Conservation (phyloP, 2,888 invertebrate species). For the Scaptomyza cyrtandrae region DNA sequence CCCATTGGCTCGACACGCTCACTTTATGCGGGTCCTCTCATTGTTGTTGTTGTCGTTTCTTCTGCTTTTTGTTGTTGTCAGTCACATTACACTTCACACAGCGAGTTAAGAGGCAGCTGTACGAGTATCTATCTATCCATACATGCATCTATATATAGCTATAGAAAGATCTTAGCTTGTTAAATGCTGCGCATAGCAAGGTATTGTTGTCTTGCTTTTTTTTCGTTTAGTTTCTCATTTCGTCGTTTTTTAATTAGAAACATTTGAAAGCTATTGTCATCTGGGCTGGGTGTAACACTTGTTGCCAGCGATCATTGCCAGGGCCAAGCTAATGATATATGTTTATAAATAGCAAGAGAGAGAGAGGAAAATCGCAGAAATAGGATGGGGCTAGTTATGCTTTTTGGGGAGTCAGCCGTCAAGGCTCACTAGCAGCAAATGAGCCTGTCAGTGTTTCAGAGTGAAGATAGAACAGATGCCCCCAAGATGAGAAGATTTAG, state of each 20-base stretch:
- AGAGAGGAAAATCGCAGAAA: slow-evolving; percentile 15
- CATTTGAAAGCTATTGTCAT: slow-evolving; percentile 78
- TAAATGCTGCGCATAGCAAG: slow-evolving; percentile 1
- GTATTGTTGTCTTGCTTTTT: not conserved
- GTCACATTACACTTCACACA: slow-evolving; percentile 65
- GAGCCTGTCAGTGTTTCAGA: slow-evolving; percentile 62
- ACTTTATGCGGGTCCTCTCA: slow-evolving; percentile 62
- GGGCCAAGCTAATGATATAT: slow-evolving; percentile 61
- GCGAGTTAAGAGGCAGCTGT: slow-evolving; percentile 71
- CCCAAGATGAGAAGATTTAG: not conserved
- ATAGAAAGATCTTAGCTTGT: slow-evolving; percentile 5
- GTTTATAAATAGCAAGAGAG: slow-evolving; percentile 3
- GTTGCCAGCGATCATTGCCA: slow-evolving; percentile 73
- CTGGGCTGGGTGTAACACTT: slow-evolving; percentile 63
- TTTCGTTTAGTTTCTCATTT: slow-evolving; percentile 15
- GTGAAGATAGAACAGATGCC: slow-evolving; percentile 25
- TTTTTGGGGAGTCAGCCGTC: slow-evolving; percentile 30
- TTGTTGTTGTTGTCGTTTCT: slow-evolving; percentile 12
- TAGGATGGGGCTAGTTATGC: slow-evolving; percentile 25
- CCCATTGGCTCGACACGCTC: slow-evolving; percentile 58
- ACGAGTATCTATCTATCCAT: slow-evolving; percentile 8
- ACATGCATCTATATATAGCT: slow-evolving; percentile 58
- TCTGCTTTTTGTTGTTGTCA: slow-evolving; percentile 33
- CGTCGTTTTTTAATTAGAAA: slow-evolving; percentile 74
- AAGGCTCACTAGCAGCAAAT: slow-evolving; percentile 71